Conservation (phyloP, 2,888 invertebrate genomes). For the Dugesia japonica region DNA sequence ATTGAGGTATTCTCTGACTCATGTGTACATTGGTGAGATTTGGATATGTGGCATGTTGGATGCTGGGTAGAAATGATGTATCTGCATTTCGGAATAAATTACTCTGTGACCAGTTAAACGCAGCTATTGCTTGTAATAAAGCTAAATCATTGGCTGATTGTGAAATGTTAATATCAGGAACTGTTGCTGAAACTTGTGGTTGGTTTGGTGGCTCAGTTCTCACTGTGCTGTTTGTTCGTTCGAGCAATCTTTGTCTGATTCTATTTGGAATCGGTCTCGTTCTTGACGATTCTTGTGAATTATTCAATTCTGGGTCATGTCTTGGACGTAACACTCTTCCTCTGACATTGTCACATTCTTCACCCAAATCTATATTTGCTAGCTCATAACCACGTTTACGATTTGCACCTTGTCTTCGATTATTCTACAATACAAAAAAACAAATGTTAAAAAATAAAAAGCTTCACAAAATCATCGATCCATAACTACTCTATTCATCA, state of each 20-base stretch:
- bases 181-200: no score
- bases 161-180: background rate
- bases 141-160: background rate
- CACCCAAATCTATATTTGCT: background rate
- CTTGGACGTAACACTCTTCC: background rate
- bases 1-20: slow-evolving; percentile 20
- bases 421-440: background rate
- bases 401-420: background rate
- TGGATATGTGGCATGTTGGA: background rate
- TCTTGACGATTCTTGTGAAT: background rate
- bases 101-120: background rate
- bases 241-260: background rate
- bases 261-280: background rate
- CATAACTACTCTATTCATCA: background rate
- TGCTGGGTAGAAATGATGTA: background rate
- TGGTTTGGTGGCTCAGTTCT: background rate
- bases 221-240: background rate
- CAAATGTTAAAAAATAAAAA: background rate
- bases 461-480: background rate
- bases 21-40: background rate
- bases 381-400: background rate
- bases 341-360: background rate
- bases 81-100: background rate
- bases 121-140: background rate
- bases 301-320: background rate